These are phyloP conservation scores for Riptortus pedestris DNA, from an alignment of 1,140 invertebrate genomes.

Conservation along the genomic window DNA sequence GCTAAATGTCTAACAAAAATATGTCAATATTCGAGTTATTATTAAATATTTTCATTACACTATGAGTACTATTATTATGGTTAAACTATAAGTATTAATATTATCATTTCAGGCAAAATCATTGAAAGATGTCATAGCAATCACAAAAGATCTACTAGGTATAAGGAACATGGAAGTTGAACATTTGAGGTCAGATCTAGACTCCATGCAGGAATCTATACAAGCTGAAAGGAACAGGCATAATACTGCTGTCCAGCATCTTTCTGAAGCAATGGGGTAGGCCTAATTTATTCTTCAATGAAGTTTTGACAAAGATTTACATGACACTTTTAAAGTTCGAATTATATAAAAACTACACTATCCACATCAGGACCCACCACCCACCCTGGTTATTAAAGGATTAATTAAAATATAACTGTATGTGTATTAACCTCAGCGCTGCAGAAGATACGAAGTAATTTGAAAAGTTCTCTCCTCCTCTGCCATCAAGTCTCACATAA, in stretches of 20 bases:
- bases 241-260: conserved; percentile 52
- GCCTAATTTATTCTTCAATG: conserved; percentile 7
- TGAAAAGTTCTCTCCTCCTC: too few relatives aligned
- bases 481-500: too few relatives aligned
- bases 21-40: too few relatives aligned
- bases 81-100: background rate
- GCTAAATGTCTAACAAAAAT: too few relatives aligned
- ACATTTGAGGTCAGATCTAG: conserved; percentile 57
- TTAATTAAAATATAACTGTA: too few relatives aligned
- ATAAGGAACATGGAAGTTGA: conserved; percentile 66
- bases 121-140: conserved; percentile 61
- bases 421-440: too few relatives aligned
- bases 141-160: conserved; percentile 63
- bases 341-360: background rate
- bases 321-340: background rate
- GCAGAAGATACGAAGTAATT: too few relatives aligned
- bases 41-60: too few relatives aligned
- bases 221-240: conserved; percentile 57
- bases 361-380: too few relatives aligned
- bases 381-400: too few relatives aligned
- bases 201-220: conserved; percentile 56
- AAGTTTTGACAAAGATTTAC: background rate
- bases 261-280: conserved; percentile 48
- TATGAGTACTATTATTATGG: too few relatives aligned
- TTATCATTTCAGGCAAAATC: conserved; percentile 37